Evolutionary conservation across 2,888 invertebrate genomes (phyloP).

Genomic region (Drepana falcataria): DNA sequence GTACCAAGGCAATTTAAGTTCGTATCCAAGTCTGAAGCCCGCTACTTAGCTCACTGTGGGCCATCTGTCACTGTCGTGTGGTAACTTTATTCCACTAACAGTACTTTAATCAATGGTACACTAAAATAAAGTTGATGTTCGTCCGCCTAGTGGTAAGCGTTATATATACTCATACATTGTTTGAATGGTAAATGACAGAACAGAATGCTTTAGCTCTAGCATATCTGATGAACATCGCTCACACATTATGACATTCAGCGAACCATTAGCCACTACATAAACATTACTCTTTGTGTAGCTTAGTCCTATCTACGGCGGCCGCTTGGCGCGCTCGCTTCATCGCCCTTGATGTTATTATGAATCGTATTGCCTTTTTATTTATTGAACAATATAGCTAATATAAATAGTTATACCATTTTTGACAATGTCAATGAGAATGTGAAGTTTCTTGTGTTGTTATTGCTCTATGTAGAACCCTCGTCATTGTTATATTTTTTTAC

Average conservation of each 20-base stretch:
- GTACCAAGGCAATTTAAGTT: too few relatives aligned
- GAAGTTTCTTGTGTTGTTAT: background rate
- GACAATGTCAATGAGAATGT: background rate
- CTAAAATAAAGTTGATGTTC: too few relatives aligned
- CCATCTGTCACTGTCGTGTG: too few relatives aligned
- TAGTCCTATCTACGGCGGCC: slow-evolving; percentile 26
- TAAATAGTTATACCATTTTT: slow-evolving; percentile 13
- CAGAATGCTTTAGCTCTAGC: too few relatives aligned
- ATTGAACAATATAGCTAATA: slow-evolving; percentile 31
- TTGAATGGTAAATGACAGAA: too few relatives aligned
- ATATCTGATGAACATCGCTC: slow-evolving; percentile 27
- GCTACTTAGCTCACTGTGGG: too few relatives aligned
- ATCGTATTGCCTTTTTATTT: slow-evolving; percentile 30
- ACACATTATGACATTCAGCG: slow-evolving; percentile 51
- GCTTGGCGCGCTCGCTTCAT: slow-evolving; percentile 33
- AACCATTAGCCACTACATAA: slow-evolving; percentile 32
- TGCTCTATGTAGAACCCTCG: background rate
- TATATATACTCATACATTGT: slow-evolving; percentile 8
- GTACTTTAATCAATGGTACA: too few relatives aligned
- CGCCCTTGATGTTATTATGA: slow-evolving; percentile 41
- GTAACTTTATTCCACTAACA: too few relatives aligned
- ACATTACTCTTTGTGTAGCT: slow-evolving; percentile 14
- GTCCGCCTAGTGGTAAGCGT: slow-evolving; percentile 31
- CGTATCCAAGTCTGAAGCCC: too few relatives aligned
- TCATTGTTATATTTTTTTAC: too few relatives aligned